Percentiles rank a stretch among this genome's conserved stretches.
phyloP scores from a whole-genome alignment of 2,113 vertebrate species.

The Larimichthys polyactis region DNA sequence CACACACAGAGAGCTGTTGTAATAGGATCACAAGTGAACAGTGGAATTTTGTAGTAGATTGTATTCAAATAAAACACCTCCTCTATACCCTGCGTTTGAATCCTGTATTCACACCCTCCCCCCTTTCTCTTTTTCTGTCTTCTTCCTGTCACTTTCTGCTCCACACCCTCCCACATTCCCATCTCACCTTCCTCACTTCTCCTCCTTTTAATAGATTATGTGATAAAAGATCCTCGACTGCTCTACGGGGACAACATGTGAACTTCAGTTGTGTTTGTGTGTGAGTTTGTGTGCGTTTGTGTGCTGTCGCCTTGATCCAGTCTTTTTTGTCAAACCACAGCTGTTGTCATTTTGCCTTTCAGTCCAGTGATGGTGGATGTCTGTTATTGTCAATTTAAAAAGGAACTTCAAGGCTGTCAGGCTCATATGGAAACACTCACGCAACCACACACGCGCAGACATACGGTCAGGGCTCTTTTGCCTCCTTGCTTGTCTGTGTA shows the following conservation, averaged over 20 bases:
- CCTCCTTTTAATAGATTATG: constrained; percentile 63
- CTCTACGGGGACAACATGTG: constrained; percentile 38
- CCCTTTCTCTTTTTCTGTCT: constrained; percentile 14
- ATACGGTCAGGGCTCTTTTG: constrained; percentile 31
- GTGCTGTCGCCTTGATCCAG: constrained; percentile 29
- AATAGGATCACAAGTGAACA: constrained; percentile 76
- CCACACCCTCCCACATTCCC: constrained; percentile 49
- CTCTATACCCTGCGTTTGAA: constrained; percentile 15
- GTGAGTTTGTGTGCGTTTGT: neutral
- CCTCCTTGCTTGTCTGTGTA: constrained; percentile 53
- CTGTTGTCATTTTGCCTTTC: constrained; percentile 32
- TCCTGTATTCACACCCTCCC: constrained; percentile 16
- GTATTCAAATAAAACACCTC: constrained; percentile 26
- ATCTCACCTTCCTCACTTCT: constrained; percentile 49
- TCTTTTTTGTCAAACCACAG: constrained; percentile 15
- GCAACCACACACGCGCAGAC: constrained; percentile 16
- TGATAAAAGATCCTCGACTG: constrained; percentile 42
- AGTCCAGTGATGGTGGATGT: constrained; percentile 39
- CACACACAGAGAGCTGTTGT: constrained; percentile 44
- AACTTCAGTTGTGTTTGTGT: constrained; percentile 9
- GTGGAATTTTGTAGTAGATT: constrained; percentile 53
- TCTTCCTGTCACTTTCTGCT: constrained; percentile 44
- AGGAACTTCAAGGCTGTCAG: constrained; percentile 59
- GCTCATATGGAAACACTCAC: constrained; percentile 45
- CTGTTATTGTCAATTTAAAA: constrained; percentile 63